Conservation (phyloP, 2,113 vertebrate species). For the Rhinoptilus africanus region DNA sequence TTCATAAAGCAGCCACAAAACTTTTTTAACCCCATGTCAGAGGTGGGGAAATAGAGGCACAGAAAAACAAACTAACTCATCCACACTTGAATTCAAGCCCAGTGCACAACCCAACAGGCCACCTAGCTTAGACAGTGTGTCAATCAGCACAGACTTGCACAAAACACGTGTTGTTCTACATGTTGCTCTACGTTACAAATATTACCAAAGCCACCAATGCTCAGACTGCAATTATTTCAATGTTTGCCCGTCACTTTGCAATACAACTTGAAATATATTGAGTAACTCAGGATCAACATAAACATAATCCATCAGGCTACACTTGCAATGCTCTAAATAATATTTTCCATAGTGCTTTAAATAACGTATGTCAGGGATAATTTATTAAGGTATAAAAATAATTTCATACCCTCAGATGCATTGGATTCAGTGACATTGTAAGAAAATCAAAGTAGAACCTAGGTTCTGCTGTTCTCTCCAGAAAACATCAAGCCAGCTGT, state of each 20-base stretch:
- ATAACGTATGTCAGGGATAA: background rate
- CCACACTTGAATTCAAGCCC: background rate
- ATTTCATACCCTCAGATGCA: background rate
- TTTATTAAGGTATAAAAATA: background rate
- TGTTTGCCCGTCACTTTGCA: background rate
- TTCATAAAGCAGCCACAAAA: background rate
- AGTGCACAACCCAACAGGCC: background rate
- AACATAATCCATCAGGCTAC: background rate
- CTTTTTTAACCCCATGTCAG: background rate
- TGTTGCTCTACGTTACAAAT: background rate
- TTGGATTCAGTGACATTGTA: background rate
- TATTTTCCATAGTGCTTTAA: background rate
- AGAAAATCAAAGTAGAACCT: background rate
- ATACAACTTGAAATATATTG: background rate
- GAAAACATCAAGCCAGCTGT: background rate
- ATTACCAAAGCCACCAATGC: background rate
- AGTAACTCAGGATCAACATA: background rate
- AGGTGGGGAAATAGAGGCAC: background rate
- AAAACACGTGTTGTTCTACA: background rate
- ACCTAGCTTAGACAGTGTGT: background rate
- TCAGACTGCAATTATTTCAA: background rate
- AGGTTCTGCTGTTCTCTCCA: background rate
- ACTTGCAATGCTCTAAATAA: background rate
- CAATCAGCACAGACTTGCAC: background rate
- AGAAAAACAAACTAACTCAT: background rate